phyloP scores from a whole-genome alignment of 2,888 invertebrate species.

The Troilus luridus region DNA sequence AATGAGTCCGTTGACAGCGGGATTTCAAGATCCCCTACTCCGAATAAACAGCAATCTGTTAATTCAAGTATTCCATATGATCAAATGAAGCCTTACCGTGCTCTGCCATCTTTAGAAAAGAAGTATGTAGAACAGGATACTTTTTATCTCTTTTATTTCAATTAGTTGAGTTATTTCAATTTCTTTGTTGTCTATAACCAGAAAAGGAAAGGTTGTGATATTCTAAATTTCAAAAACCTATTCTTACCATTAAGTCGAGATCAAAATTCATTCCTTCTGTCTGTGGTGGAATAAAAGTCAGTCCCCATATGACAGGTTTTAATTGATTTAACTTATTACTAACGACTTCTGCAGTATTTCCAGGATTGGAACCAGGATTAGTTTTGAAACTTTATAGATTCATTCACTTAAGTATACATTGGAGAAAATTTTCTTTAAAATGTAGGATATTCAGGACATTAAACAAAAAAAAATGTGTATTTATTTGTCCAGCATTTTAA shows the following conservation, averaged over 20 bases:
- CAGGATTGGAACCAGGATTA: too few species aligned
- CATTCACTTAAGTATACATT: too few species aligned
- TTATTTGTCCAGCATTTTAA: too few species aligned
- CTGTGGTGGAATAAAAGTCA: too few species aligned
- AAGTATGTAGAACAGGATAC: not conserved
- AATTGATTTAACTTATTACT: not conserved
- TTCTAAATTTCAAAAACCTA: not conserved
- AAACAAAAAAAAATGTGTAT: too few species aligned
- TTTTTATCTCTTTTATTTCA: not conserved
- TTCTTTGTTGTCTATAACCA: too few species aligned
- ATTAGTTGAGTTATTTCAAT: not conserved
- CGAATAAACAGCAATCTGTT: slow-evolving; percentile 41
- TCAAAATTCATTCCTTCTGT: not conserved
- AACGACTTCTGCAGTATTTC: not conserved
- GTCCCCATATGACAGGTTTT: too few species aligned
- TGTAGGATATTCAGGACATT: too few species aligned
- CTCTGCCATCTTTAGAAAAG: slow-evolving; percentile 21
- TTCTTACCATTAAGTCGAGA: not conserved
- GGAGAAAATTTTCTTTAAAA: too few species aligned
- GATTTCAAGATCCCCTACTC: slow-evolving; percentile 55
- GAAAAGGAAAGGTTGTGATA: not conserved
- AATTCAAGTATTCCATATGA: slow-evolving; percentile 39
- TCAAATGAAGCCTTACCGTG: not conserved
- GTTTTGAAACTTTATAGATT: too few species aligned
- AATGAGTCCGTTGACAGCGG: slow-evolving; percentile 59